Base-by-base conservation (phyloP, 2,888 invertebrate species). In the Drosophila infuscata region DNA sequence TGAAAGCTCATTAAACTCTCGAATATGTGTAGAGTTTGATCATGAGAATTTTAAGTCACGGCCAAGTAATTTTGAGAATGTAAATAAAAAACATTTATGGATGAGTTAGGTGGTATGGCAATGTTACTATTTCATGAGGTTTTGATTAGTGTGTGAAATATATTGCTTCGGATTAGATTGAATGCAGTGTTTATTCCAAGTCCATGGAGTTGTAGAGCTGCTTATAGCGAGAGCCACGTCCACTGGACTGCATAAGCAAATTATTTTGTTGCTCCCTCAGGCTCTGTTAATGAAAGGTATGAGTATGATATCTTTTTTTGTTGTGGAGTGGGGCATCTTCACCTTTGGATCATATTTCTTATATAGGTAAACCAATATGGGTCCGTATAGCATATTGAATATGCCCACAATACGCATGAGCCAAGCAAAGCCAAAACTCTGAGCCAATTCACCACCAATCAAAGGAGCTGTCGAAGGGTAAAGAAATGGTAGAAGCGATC, bases 381-480 rank as follows among this genome's bases (percentile, higher is more conserved):
- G 96, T 74, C 95, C 95, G 91, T 96, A 96, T 12, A 95, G 83
- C 29, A 97, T 92, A 92, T 97, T 97, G 17, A 95, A 89, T 32
- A 96, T 92, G 1, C 97, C 97, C 36, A 97, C 94, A 29, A 95
- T 93, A 74, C 96, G 94, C 94, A 97, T 96, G 15, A 97, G 93
- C 96, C 96, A 96, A 30, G 95, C 94, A 91, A 96, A 96, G 43
- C 97, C 97, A 51, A 96, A 93, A 15, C 94, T 91, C 81, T 95
- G 95, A 0, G 96, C 96, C 74, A 96, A 92, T 87, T 96, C 95
- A 3, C 97, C 96, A 29, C 96, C 97, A 56, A 96, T 91, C 51
- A 97, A 94, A 0, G 97, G 97, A 63, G 97, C 97, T 96, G 83
- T 30, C 20, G 32, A 0, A 7, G 25, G 15, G 15, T 15, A 48